Conservation (phyloP, 92 coral and sea anemone genomes). For the Isaurus tuberculatus region DNA sequence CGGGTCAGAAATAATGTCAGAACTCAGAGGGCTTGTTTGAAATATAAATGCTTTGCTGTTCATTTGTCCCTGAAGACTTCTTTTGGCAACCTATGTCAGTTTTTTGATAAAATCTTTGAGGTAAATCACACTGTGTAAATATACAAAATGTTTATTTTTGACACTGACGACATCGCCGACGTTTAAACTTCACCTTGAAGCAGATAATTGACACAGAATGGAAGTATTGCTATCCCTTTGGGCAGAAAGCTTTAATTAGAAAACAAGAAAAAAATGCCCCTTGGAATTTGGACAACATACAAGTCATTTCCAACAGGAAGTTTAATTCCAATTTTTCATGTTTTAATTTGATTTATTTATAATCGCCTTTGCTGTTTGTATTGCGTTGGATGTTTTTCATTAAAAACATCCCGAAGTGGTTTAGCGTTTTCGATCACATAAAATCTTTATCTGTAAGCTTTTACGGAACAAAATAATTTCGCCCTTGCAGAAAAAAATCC, state of each 20-base stretch:
- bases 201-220: not conserved
- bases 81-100: not conserved
- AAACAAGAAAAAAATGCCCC: not conserved
- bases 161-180: not conserved
- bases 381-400: slow-evolving; percentile 10
- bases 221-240: not conserved
- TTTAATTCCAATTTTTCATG: not conserved
- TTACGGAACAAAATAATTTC: not conserved
- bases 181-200: not conserved
- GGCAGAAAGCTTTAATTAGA: not conserved
- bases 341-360: slow-evolving; percentile 37
- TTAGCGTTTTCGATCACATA: not conserved
- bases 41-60: no score
- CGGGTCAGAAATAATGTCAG: no score
- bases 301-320: slow-evolving; percentile 27
- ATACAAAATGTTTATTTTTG: not conserved
- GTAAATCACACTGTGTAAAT: not conserved
- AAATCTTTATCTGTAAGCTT: no score
- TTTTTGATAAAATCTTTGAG: not conserved
- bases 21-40: no score
- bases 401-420: not conserved
- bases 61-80: no score
- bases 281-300: slow-evolving; percentile 1
- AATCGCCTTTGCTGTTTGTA: not conserved
- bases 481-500: not conserved